phyloP scores from a whole-genome alignment of 2,888 invertebrate species.

The Rhabditoides inermis region DNA sequence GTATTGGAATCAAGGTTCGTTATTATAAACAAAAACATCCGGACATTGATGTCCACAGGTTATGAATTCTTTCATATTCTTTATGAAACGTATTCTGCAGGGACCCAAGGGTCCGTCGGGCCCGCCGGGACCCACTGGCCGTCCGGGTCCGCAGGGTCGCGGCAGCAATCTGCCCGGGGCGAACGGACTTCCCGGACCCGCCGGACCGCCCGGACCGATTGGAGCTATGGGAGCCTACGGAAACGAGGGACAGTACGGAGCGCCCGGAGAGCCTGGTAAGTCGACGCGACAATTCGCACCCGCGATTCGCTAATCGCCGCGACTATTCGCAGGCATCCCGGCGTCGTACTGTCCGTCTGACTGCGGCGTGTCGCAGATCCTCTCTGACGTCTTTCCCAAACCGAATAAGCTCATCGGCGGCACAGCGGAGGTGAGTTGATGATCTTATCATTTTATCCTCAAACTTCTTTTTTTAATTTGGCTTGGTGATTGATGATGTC shows the following conservation, averaged over 20 bases:
- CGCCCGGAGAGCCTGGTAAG: conserved; percentile 50
- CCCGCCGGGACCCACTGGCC: conserved; percentile 16
- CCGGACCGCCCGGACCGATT: conserved; percentile 35
- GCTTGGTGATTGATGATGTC: too few species aligned
- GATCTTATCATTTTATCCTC: too few species aligned
- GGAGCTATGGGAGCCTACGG: conserved; percentile 37
- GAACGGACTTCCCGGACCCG: conserved; percentile 37
- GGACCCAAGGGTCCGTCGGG: conserved; percentile 40
- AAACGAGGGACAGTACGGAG: conserved; percentile 40
- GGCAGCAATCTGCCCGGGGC: conserved; percentile 28
- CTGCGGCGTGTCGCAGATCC: conserved; percentile 45
- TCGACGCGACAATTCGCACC: too few species aligned
- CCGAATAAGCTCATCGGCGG: conserved; percentile 1
- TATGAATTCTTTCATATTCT: too few species aligned
- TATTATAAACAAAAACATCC: not conserved
- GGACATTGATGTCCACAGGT: too few species aligned
- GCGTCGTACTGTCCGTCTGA: conserved; percentile 45
- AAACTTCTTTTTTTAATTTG: too few species aligned
- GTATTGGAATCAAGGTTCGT: conserved; percentile 45
- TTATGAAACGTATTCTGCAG: too few species aligned
- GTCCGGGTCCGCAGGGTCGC: not conserved
- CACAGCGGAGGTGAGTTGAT: not conserved
- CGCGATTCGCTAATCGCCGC: too few species aligned
- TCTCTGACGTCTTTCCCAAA: conserved; percentile 30
- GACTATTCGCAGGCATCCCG: conserved; percentile 41